A percentile compares a stretch with the other conserved stretches of the same genome.
phyloP scores from a whole-genome alignment of 2,797 vertebrate genomes.

The Podargus strigoides region DNA sequence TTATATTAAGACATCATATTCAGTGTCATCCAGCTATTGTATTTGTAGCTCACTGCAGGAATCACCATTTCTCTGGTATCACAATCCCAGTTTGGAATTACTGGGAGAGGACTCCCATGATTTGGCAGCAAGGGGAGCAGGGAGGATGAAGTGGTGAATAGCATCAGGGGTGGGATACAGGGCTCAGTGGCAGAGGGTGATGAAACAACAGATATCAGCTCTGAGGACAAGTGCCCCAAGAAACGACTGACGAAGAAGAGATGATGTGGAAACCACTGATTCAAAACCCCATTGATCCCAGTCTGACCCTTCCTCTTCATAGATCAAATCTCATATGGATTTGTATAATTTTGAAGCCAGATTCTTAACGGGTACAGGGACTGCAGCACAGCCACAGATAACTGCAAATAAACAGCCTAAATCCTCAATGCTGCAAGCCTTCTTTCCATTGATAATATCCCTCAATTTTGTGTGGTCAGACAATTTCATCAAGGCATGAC shows the following conservation, averaged over 20 bases:
- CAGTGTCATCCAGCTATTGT: accelerated
- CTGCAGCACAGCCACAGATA: background rate
- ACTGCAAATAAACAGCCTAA: background rate
- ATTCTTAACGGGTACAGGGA: background rate
- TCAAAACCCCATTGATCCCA: background rate
- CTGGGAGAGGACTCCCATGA: accelerated
- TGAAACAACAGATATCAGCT: background rate
- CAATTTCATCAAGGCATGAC: background rate
- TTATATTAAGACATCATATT: background rate
- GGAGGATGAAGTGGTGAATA: too few relatives aligned
- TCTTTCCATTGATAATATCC: background rate
- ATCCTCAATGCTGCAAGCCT: background rate
- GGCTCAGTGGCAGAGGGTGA: background rate
- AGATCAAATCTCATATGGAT: background rate
- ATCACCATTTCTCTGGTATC: too few relatives aligned
- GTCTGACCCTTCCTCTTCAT: background rate
- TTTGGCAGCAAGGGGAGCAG: background rate
- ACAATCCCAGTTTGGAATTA: too few relatives aligned
- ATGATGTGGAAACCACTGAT: background rate
- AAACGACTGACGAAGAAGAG: background rate
- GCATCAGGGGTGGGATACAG: background rate
- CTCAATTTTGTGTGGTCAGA: background rate
- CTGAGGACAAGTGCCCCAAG: background rate
- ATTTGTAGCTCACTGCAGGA: background rate
- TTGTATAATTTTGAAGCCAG: background rate